Evolutionary conservation across 2,113 vertebrate species (phyloP), one percentile per base, ranked within the genome.

Genomic region (Paradoxurus hermaphroditus): DNA sequence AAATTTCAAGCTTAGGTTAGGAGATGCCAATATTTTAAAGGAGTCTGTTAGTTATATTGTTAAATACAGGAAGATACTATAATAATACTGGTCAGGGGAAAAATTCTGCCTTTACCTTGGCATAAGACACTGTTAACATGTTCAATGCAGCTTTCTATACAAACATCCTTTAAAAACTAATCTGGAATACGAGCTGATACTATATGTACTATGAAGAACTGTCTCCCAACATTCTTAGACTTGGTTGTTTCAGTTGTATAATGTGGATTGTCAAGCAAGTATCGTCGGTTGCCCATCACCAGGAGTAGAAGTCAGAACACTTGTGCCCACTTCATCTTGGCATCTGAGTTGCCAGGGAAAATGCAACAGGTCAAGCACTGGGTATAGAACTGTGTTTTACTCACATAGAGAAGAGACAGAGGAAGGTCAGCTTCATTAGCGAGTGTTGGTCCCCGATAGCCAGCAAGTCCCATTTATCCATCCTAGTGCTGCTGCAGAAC

Each of bases 391-490:
- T 72, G 29, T 6, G 11, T 36, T 82, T 92, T 83, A 82, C 39
- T 75, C 59, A 53, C n/a, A 63, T 1, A 36, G 34, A 87, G 53
- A 81, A 29, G 53, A 75, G 44, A 73, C 65, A 27, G 53, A 65
- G 53, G 3, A 41, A 72, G 23, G 51, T 41, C 62, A 51, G 44
- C n/a, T 51, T 59, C n/a, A 29, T 31, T n/a, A 65, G 21, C 7
- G 4, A 31, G 56, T 31, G 23, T 36, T 4, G 1, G 10, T 53
- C 12, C 13, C 19, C 31, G 9, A 15, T 2, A 41, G 63, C 19
- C 29, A 18, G 1, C 0, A 8, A 68, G 82, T 59, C 39, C 25
- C 53, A 83, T 3, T 0, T n/a, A 12, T 27, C 49, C 3, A 2
- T n/a, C n/a, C n/a, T 34, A 59, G 53, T 41, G 36, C 34, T 41